phyloP scores from a whole-genome alignment of 2,888 invertebrate genomes.

The Oxyteleia sp. region DNA sequence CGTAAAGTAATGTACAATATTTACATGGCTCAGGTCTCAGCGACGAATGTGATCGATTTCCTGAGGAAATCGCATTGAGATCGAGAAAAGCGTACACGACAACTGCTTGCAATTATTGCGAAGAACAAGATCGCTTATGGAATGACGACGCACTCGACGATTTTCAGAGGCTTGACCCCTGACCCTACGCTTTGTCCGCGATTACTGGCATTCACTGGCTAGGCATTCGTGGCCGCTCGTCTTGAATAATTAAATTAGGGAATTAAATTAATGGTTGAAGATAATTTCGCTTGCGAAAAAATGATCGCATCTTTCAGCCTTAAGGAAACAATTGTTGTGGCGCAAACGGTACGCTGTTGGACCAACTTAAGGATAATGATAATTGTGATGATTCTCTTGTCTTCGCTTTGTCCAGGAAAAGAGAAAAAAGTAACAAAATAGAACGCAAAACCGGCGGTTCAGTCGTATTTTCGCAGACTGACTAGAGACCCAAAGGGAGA shows the following conservation, averaged over 20 bases:
- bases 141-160: neutral
- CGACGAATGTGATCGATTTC: neutral
- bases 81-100: conserved; percentile 8
- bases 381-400: neutral
- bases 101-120: neutral
- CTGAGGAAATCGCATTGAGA: neutral
- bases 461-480: conserved; percentile 29
- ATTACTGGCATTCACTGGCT: too few relatives aligned
- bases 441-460: neutral
- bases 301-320: conserved; percentile 4
- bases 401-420: neutral
- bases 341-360: neutral
- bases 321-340: neutral
- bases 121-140: conserved; percentile 3
- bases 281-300: conserved; percentile 1
- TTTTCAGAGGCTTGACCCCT: neutral
- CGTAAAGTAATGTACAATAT: conserved; percentile 9
- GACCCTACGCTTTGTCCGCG: neutral
- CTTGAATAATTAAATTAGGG: neutral
- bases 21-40: conserved; percentile 6
- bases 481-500: conserved; percentile 23
- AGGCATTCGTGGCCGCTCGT: neutral
- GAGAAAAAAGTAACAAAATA: neutral
- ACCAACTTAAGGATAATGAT: neutral
- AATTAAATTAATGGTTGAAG: neutral